These are phyloP conservation scores for Spea multiplicata DNA, from an alignment of 2,113 vertebrate species.

Conservation along the genomic window DNA sequence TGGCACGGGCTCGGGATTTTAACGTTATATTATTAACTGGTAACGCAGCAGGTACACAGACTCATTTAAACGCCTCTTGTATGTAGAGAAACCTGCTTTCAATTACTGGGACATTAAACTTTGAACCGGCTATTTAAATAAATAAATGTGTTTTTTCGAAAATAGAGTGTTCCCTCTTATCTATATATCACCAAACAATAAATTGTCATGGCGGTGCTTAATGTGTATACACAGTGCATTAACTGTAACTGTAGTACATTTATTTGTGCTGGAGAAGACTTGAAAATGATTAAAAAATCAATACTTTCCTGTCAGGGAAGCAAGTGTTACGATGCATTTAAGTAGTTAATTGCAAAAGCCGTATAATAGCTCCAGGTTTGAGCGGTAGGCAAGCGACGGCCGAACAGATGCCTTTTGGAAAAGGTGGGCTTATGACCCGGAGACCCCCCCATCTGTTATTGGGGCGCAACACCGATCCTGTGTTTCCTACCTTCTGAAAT, in stretches of 20 bases:
- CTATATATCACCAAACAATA: slow-evolving; percentile 71
- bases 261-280: slow-evolving; percentile 83
- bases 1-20: neutral
- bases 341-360: slow-evolving; percentile 76
- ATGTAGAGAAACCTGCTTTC: neutral
- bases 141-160: neutral
- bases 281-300: slow-evolving; percentile 93
- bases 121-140: neutral
- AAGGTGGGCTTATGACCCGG: slow-evolving; percentile 51
- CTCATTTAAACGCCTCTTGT: neutral
- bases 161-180: slow-evolving; percentile 3
- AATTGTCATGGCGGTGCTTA: slow-evolving; percentile 67
- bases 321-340: slow-evolving; percentile 79
- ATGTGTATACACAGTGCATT: slow-evolving; percentile 77
- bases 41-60: neutral
- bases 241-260: slow-evolving; percentile 83
- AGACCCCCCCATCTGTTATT: neutral
- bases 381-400: slow-evolving; percentile 62
- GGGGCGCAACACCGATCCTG: too few species aligned
- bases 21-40: neutral
- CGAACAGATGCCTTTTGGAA: slow-evolving; percentile 58
- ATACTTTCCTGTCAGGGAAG: slow-evolving; percentile 81
- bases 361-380: slow-evolving; percentile 78
- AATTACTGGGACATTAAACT: neutral
- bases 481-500: too few species aligned